Conservation (phyloP, 2,888 invertebrate species). For the Liposcelis brunnea region DNA sequence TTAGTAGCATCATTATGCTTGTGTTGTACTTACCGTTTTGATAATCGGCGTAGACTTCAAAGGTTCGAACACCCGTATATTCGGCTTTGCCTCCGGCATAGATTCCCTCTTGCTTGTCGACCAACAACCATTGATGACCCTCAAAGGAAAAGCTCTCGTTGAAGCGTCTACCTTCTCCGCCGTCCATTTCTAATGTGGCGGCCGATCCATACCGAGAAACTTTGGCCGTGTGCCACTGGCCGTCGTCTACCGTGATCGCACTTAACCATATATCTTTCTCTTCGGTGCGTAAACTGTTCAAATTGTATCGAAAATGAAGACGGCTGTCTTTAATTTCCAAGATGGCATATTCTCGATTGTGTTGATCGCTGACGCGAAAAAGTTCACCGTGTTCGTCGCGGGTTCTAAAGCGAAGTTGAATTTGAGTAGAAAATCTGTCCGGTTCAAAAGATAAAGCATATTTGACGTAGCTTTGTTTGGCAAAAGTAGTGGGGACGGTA, state of each 20-base stretch:
- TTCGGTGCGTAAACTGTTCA: conserved; percentile 79
- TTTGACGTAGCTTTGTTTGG: conserved; percentile 89
- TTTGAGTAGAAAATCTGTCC: conserved; percentile 77
- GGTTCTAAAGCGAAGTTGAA: conserved; percentile 86
- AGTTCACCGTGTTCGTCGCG: conserved; percentile 85
- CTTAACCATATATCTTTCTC: conserved; percentile 81
- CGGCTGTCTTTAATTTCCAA: conserved; percentile 62
- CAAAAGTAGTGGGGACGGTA: conserved; percentile 81
- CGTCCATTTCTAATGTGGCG: conserved; percentile 81
- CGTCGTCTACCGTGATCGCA: conserved; percentile 80
- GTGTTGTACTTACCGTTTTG: conserved; percentile 83
- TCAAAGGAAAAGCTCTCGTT: conserved; percentile 82
- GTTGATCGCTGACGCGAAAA: conserved; percentile 85
- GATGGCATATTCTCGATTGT: conserved; percentile 85
- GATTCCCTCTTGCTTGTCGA: conserved; percentile 87
- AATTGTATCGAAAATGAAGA: conserved; percentile 79
- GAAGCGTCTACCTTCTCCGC: conserved; percentile 84
- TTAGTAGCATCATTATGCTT: too few relatives aligned
- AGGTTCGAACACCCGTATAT: conserved; percentile 82
- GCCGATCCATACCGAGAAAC: conserved; percentile 85
- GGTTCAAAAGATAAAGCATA: conserved; percentile 90
- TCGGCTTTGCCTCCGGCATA: conserved; percentile 93
- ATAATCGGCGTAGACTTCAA: conserved; percentile 87
- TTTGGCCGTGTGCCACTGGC: conserved; percentile 88
- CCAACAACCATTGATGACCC: conserved; percentile 81